These are phyloP conservation scores for Peromyscus attwateri DNA, from an alignment of 2,797 vertebrate genomes.

Conservation along the genomic window DNA sequence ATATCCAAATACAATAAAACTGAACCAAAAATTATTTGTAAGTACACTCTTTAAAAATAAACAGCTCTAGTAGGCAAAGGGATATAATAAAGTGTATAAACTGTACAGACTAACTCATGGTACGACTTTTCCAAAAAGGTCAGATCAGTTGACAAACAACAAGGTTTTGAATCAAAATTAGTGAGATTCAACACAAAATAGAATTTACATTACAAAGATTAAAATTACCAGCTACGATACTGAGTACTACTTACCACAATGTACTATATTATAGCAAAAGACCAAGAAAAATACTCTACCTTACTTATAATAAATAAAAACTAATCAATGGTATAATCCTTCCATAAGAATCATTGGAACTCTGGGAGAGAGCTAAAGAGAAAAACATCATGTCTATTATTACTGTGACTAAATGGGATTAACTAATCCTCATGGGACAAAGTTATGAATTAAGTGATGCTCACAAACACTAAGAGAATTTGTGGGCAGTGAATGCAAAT, in stretches of 20 bases:
- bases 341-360: conserved; percentile 84
- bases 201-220: conserved; percentile 57
- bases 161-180: conserved; percentile 59
- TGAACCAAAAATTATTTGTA: neutral
- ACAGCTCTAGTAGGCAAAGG: neutral
- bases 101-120: neutral
- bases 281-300: conserved; percentile 79
- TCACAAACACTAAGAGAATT: conserved; percentile 88
- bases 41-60: conserved; percentile 34
- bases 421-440: conserved; percentile 89
- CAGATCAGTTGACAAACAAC: conserved; percentile 33
- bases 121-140: neutral
- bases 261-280: conserved; percentile 71
- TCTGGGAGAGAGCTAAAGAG: conserved; percentile 75
- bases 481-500: conserved; percentile 94
- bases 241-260: conserved; percentile 8
- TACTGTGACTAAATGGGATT: conserved; percentile 88
- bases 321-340: conserved; percentile 84
- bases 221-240: conserved; percentile 74
- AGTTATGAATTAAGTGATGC: conserved; percentile 88
- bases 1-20: conserved; percentile 26
- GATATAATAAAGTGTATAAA: neutral
- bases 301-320: conserved; percentile 83
- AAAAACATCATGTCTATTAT: conserved; percentile 87
- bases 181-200: conserved; percentile 64